phyloP scores from a whole-genome alignment of 1,140 invertebrate genomes.

The Chironomus tepperi region DNA sequence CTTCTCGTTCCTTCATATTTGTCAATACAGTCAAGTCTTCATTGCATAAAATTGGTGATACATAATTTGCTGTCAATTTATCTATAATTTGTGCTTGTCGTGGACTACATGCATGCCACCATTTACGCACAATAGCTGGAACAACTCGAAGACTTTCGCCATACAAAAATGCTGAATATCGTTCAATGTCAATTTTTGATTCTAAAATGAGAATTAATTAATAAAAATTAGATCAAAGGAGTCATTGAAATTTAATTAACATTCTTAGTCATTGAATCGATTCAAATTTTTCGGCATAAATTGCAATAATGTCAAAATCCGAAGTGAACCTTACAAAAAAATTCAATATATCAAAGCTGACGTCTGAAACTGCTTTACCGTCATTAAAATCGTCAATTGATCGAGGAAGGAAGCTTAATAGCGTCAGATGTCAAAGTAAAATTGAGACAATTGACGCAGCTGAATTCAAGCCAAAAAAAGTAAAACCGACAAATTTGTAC shows the following conservation, averaged over 20 bases:
- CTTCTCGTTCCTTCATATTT: constrained; percentile 41
- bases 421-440: neutral
- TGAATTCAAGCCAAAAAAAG: constrained; percentile 25
- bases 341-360: neutral
- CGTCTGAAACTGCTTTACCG: neutral
- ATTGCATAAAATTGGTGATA: constrained; percentile 59
- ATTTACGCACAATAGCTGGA: constrained; percentile 70
- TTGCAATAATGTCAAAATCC: neutral
- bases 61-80: constrained; percentile 60
- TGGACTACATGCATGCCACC: constrained; percentile 67
- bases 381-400: neutral
- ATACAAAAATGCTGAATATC: constrained; percentile 60
- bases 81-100: constrained; percentile 61
- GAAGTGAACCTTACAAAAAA: neutral
- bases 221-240: constrained; percentile 1
- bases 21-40: constrained; percentile 57
- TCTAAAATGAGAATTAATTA: constrained; percentile 26
- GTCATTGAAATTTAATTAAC: neutral
- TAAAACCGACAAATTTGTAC: constrained; percentile 22
- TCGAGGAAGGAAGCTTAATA: neutral
- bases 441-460: neutral
- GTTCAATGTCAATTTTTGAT: constrained; percentile 41
- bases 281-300: neutral
- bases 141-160: constrained; percentile 52
- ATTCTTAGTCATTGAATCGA: neutral